phyloP scores from a whole-genome alignment of 2,888 invertebrate genomes.

The Coelinius sp. region DNA sequence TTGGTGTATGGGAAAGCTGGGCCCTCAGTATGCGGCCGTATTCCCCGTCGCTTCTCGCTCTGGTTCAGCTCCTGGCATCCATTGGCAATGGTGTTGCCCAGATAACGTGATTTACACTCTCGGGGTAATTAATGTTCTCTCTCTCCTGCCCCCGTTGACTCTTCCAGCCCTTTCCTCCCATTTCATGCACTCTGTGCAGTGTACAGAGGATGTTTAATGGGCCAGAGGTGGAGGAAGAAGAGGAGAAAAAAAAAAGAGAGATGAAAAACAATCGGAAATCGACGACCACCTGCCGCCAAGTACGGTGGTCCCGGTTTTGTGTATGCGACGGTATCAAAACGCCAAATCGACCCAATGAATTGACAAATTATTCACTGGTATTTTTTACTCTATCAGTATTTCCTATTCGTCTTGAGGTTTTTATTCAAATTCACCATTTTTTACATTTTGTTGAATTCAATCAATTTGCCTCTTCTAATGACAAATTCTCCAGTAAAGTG shows the following conservation, averaged over 20 bases:
- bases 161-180: background rate
- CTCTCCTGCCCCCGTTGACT: conserved; percentile 1
- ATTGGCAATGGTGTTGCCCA: conserved; percentile 51
- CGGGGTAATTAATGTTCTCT: conserved; percentile 63
- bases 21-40: background rate
- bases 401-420: background rate
- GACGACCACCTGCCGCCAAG: conserved; percentile 57
- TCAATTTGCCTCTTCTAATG: conserved; percentile 32
- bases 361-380: conserved; percentile 7
- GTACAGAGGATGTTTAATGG: conserved; percentile 37
- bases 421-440: background rate
- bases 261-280: conserved; percentile 66
- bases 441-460: background rate
- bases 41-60: conserved; percentile 49
- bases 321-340: conserved; percentile 21
- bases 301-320: conserved; percentile 46
- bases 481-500: conserved; percentile 52
- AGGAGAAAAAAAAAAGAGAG: conserved; percentile 31
- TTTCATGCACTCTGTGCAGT: background rate
- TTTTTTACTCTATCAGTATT: background rate
- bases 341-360: conserved; percentile 30
- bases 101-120: conserved; percentile 67
- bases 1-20: conserved; percentile 39
- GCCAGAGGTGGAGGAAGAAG: conserved; percentile 23
- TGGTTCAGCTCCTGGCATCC: conserved; percentile 32